Evolutionary conservation across 2,888 invertebrate species (phyloP).

Genomic region (Drosophila emarginata): DNA sequence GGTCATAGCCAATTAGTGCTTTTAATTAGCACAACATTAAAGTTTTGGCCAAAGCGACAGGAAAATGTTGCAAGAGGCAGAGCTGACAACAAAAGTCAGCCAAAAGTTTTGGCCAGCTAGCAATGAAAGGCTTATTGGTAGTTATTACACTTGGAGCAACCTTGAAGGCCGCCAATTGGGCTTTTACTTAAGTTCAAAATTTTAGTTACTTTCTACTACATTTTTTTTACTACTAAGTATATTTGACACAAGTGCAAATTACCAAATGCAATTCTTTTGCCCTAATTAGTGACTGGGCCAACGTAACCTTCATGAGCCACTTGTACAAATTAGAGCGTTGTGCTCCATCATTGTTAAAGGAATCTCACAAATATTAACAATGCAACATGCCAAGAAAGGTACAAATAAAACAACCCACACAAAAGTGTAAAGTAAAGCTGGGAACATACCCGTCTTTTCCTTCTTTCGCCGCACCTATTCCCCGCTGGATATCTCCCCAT

Average conservation of each 20-base stretch:
- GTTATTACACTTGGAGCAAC: constrained; percentile 50
- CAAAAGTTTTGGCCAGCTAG: constrained; percentile 9
- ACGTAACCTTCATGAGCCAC: constrained; percentile 15
- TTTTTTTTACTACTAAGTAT: constrained; percentile 53
- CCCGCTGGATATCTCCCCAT: background rate
- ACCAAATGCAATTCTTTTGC: constrained; percentile 64
- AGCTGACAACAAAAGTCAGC: constrained; percentile 60
- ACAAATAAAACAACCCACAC: constrained; percentile 17
- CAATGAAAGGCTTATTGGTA: constrained; percentile 63
- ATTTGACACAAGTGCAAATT: constrained; percentile 56
- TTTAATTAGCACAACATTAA: constrained; percentile 69
- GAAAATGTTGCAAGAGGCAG: constrained; percentile 35
- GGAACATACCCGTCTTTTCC: constrained; percentile 18
- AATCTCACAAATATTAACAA: constrained; percentile 50
- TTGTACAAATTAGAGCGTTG: constrained; percentile 53
- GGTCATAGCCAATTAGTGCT: constrained; percentile 57
- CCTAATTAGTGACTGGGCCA: constrained; percentile 53
- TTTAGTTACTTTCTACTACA: background rate
- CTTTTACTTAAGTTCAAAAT: constrained; percentile 11
- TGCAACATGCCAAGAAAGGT: constrained; percentile 27
- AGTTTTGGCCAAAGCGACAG: constrained; percentile 42
- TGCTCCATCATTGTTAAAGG: constrained; percentile 36
- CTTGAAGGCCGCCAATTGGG: constrained; percentile 28
- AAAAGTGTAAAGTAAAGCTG: constrained; percentile 62
- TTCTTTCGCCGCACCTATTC: background rate